A percentile compares a stretch with the other conserved stretches of the same genome.
Conservation (phyloP, 2,888 invertebrate species). For the Caenorhabditis sp. region DNA sequence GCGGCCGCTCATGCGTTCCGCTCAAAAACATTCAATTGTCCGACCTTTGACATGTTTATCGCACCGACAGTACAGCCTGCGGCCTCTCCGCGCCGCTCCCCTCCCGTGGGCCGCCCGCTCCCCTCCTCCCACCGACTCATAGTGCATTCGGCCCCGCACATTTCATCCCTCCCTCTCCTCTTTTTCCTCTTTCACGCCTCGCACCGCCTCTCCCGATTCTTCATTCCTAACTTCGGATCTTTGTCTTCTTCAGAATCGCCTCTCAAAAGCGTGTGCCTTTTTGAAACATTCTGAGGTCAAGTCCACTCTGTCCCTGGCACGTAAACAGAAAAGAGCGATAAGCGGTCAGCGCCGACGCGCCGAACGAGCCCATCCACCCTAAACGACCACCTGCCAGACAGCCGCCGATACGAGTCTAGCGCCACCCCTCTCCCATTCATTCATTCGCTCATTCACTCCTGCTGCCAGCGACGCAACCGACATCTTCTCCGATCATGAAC, state of each 20-base stretch:
- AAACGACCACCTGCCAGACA: background rate
- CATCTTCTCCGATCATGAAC: too few relatives aligned
- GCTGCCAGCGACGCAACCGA: background rate
- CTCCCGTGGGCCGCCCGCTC: constrained; percentile 10
- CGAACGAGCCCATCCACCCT: background rate
- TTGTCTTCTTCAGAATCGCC: background rate
- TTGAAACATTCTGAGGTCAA: constrained; percentile 14
- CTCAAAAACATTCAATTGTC: background rate
- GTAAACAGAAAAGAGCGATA: background rate
- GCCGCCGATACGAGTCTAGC: background rate
- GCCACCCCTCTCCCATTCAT: background rate
- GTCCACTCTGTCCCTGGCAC: constrained; percentile 14
- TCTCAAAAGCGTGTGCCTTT: constrained; percentile 7
- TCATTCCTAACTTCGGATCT: constrained; percentile 4
- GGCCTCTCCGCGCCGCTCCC: constrained; percentile 4
- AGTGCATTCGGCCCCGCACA: constrained; percentile 23
- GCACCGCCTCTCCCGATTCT: background rate
- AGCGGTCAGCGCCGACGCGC: constrained; percentile 1
- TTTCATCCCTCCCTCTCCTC: constrained; percentile 2
- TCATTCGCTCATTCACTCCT: background rate
- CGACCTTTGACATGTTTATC: background rate
- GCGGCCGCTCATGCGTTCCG: too few relatives aligned
- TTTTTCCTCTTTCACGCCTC: background rate
- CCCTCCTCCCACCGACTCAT: background rate
- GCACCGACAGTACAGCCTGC: background rate